A percentile compares a stretch with the other conserved stretches of the same genome.
These are phyloP conservation scores for Drosophila lacicola DNA, from an alignment of 2,888 invertebrate species.

Conservation along the genomic window DNA sequence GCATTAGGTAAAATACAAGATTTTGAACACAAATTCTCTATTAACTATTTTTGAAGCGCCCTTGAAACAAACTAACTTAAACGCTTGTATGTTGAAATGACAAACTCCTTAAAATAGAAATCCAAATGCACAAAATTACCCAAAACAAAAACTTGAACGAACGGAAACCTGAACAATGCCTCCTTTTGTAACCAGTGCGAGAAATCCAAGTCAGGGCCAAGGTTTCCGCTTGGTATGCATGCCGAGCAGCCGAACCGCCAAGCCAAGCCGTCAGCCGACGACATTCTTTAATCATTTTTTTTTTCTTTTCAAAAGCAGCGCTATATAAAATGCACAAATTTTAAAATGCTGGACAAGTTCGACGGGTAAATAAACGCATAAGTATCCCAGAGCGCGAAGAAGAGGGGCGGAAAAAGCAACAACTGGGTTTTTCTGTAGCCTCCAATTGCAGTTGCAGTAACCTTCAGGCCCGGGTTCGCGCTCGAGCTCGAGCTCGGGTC, in stretches of 20 bases:
- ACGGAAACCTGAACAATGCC: constrained; percentile 31
- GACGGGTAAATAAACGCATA: constrained; percentile 19
- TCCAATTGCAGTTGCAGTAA: constrained; percentile 36
- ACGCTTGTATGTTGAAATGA: constrained; percentile 15
- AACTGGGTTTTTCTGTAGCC: constrained; percentile 28
- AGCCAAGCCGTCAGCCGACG: constrained; percentile 9
- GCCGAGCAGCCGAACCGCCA: constrained; percentile 1
- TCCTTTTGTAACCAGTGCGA: constrained; percentile 38
- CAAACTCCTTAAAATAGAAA: constrained; percentile 15
- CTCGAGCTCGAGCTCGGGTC: not conserved
- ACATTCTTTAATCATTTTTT: constrained; percentile 54
- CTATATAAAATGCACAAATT: constrained; percentile 21
- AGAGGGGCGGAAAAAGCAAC: constrained; percentile 9
- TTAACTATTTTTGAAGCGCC: constrained; percentile 1
- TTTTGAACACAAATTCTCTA: constrained; percentile 10
- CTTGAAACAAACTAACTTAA: constrained; percentile 15
- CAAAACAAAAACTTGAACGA: constrained; percentile 10
- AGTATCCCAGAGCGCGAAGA: constrained; percentile 2
- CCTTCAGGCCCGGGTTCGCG: constrained; percentile 24
- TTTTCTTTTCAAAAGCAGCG: constrained; percentile 17
- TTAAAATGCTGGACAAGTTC: constrained; percentile 37
- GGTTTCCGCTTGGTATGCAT: constrained; percentile 58
- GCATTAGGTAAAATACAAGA: not conserved
- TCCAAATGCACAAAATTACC: constrained; percentile 9
- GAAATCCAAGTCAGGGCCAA: constrained; percentile 65